phyloP scores from a whole-genome alignment of 2,888 invertebrate species.

The Drosophila birchii region DNA sequence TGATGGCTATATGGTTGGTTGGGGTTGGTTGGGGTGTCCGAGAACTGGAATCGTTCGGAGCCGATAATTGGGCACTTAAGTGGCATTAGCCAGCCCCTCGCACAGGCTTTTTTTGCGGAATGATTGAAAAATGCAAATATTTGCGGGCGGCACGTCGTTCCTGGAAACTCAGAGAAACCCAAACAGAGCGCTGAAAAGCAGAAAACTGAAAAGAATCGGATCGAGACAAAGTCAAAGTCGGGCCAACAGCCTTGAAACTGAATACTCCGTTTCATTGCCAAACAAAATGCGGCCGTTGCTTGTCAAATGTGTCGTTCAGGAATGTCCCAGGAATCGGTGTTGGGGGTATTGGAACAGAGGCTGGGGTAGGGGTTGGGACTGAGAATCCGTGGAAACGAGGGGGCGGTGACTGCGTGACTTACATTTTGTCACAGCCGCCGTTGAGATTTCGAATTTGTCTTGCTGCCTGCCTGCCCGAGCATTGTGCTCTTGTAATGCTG shows the following conservation, averaged over 20 bases:
- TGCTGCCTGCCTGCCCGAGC: slow-evolving; percentile 52
- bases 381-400: neutral
- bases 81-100: slow-evolving; percentile 68
- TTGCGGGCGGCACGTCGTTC: slow-evolving; percentile 56
- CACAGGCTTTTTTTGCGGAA: slow-evolving; percentile 36
- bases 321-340: slow-evolving; percentile 55
- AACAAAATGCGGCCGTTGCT: slow-evolving; percentile 66
- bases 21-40: neutral
- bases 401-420: slow-evolving; percentile 66
- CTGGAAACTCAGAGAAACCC: slow-evolving; percentile 56
- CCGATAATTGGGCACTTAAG: slow-evolving; percentile 78
- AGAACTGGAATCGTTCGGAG: slow-evolving; percentile 29
- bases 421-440: slow-evolving; percentile 60
- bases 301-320: slow-evolving; percentile 76
- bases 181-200: neutral
- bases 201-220: slow-evolving; percentile 4
- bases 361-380: neutral
- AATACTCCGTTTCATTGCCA: slow-evolving; percentile 69
- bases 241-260: slow-evolving; percentile 75
- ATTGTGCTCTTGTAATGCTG: slow-evolving; percentile 76
- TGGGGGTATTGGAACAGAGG: neutral
- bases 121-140: slow-evolving; percentile 69
- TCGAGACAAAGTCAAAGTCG: slow-evolving; percentile 40
- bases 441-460: slow-evolving; percentile 66
- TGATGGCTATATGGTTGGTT: slow-evolving; percentile 55